Evolutionary conservation across 1,140 invertebrate species (phyloP).

Genomic region (Hyposmocoma kahamanoa): DNA sequence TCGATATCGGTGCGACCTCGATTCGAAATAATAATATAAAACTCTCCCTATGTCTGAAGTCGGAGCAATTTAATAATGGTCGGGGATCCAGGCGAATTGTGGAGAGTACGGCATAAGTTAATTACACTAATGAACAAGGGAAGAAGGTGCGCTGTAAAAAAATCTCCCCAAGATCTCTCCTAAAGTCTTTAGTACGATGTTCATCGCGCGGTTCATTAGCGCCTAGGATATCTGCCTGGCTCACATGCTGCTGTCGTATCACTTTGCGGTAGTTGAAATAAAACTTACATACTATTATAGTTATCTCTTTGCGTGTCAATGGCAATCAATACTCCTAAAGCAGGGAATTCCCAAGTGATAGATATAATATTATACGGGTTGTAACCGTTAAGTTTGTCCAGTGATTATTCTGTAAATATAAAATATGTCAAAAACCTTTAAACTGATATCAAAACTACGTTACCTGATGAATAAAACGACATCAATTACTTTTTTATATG

Average conservation of each 20-base stretch:
- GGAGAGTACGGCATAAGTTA: conserved; percentile 53
- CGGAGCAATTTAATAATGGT: conserved; percentile 3
- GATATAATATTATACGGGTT: too few species aligned
- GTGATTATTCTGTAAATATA: too few species aligned
- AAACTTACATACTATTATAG: too few species aligned
- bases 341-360: too few species aligned
- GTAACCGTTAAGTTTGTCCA: too few species aligned
- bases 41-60: conserved; percentile 1
- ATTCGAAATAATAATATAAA: not conserved
- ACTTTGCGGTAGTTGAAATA: too few species aligned
- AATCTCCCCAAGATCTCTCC: conserved; percentile 60
- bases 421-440: too few species aligned
- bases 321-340: too few species aligned
- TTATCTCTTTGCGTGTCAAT: too few species aligned
- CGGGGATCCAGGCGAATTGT: not conserved
- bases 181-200: conserved; percentile 66
- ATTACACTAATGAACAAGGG: conserved; percentile 71
- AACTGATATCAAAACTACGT: too few species aligned
- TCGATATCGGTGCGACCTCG: not conserved
- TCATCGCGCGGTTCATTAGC: conserved; percentile 67
- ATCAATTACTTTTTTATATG: too few species aligned
- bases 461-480: too few species aligned
- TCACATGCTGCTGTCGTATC: conserved; percentile 37
- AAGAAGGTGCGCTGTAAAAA: conserved; percentile 64
- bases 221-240: conserved; percentile 30